Base-by-base conservation (phyloP, 2,113 vertebrate species). In the Neopipo cinnamomea region DNA sequence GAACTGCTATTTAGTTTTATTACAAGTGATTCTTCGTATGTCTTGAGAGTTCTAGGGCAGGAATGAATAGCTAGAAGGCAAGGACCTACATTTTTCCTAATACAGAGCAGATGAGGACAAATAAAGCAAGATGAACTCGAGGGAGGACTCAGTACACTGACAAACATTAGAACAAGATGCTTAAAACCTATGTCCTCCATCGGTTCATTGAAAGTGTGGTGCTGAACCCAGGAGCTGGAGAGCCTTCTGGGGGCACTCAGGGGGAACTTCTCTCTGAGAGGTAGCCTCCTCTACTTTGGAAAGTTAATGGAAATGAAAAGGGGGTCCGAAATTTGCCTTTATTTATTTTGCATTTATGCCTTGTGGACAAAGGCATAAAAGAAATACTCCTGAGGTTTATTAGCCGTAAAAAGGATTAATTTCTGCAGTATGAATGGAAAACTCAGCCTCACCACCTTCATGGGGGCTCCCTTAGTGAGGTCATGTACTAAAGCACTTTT, bases 61-160 rank as follows among this genome's bases (percentile, higher is more conserved):
- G 92, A 96, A 96, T 94, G 80, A 96, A 96, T 96, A 91, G 96
- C 96, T 89, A 94, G 95, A 91, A 96, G 96, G 96, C 95, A 97
- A 92, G 91, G 94, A 91, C 93, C 94, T 96, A 95, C 83, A 96
- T 97, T 96, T 95, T 93, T 94, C 95, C 83, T 97, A 96, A 97
- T 82, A 93, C 42, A 89, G 93, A 96, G 86, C 96, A 97, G 96
- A 97, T 97, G 95, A 97, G 92, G 96, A 96, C 95, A 95, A 94
- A 96, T 92, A 92, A 86, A 92, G 73, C 80, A 92, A 91, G 77
- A 94, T 85, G 95, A 94, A 95, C 86, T 95, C 4, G 2, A 93
- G 89, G 66, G 84, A 95, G 88, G 88, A 95, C 86, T 93, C 82
- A 49, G 67, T 72, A 56, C 83, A 61, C 85, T 95, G 93, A 83